These are phyloP conservation scores for Poeciliopsis turrubarensis DNA, from an alignment of 2,113 vertebrate species.

Conservation along the genomic window DNA sequence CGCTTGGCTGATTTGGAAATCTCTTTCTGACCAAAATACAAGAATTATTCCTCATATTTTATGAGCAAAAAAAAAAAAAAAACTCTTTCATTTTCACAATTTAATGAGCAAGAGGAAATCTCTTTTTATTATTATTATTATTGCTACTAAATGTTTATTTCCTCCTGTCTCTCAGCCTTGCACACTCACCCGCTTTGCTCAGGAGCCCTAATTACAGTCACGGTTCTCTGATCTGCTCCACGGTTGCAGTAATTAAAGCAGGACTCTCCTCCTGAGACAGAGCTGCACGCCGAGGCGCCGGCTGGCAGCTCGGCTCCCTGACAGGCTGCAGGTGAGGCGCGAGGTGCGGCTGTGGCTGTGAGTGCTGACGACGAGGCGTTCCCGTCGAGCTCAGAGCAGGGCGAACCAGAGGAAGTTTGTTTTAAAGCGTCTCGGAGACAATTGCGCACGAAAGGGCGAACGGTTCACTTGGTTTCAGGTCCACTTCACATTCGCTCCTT, in stretches of 20 bases:
- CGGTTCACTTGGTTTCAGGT: neutral
- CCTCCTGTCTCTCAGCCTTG: conserved; percentile 6
- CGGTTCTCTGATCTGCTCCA: conserved; percentile 61
- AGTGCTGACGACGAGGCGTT: neutral
- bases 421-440: neutral
- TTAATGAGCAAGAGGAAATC: neutral
- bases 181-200: conserved; percentile 27
- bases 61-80: neutral
- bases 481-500: too few species aligned
- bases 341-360: conserved; percentile 2
- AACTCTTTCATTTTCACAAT: neutral
- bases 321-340: conserved; percentile 5
- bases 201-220: conserved; percentile 68
- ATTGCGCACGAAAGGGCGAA: neutral
- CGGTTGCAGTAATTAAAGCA: conserved; percentile 73
- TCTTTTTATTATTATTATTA: neutral
- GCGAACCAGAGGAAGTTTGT: neutral
- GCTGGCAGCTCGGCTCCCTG: conserved; percentile 23
- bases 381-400: neutral
- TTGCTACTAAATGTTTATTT: neutral
- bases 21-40: neutral
- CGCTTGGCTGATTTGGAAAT: too few species aligned
- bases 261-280: conserved; percentile 55
- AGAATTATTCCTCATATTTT: neutral
- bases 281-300: conserved; percentile 36